Conservation (phyloP, 2,888 invertebrate species). For the Phengaris alcon region DNA sequence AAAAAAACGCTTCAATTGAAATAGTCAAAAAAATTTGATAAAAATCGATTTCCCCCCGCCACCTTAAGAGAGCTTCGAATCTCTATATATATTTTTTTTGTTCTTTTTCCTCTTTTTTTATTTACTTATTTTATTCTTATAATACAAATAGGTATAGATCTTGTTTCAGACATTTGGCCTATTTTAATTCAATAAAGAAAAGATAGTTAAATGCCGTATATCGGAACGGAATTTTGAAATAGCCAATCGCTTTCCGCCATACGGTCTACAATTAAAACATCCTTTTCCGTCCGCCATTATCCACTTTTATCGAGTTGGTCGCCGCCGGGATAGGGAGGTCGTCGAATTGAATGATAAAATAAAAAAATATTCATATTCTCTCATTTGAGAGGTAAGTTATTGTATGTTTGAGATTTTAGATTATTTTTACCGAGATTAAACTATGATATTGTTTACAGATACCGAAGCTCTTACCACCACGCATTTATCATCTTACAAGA, state of each 20-base stretch:
- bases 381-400: conserved; percentile 71
- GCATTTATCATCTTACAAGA: conserved; percentile 47
- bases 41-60: too few species aligned
- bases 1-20: too few species aligned
- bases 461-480: conserved; percentile 63
- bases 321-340: conserved; percentile 76
- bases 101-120: too few species aligned
- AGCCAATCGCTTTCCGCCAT: conserved; percentile 10
- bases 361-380: conserved; percentile 65
- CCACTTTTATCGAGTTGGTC: conserved; percentile 81
- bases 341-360: conserved; percentile 63
- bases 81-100: too few species aligned
- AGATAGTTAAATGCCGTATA: neutral
- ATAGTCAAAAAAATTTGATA: too few species aligned
- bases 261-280: conserved; percentile 35
- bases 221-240: neutral
- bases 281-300: conserved; percentile 49
- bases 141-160: too few species aligned
- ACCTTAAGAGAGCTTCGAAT: too few species aligned
- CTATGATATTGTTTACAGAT: conserved; percentile 57
- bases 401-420: neutral
- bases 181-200: neutral
- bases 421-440: neutral
- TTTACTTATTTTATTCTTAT: too few species aligned
- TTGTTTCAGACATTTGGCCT: too few species aligned